Evolutionary conservation across 1,140 invertebrate genomes (phyloP).

Genomic region (Dendroctonus ponderosae): DNA sequence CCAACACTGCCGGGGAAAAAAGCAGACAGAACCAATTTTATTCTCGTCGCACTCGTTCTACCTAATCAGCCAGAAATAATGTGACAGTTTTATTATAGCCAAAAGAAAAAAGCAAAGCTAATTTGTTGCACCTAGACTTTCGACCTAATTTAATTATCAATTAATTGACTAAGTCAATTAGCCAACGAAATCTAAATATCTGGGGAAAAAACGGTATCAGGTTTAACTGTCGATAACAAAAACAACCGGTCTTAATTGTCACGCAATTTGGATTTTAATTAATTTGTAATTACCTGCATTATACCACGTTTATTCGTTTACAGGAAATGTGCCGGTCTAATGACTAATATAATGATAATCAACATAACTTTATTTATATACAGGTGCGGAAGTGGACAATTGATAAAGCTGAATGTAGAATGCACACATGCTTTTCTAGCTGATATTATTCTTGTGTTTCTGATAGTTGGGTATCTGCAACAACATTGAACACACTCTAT

Average conservation of each 20-base stretch:
- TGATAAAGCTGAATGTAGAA: slow-evolving; percentile 14
- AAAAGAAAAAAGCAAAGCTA: no score
- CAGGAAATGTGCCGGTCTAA: slow-evolving; percentile 30
- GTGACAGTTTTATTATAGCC: no score
- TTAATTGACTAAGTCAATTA: background rate
- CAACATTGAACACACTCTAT: no score
- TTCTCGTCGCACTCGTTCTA: no score
- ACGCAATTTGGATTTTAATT: slow-evolving; percentile 27
- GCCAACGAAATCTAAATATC: background rate
- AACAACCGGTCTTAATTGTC: slow-evolving; percentile 17
- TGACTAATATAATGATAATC: slow-evolving; percentile 28
- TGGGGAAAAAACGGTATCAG: background rate
- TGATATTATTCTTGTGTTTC: no score
- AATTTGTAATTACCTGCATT: slow-evolving; percentile 31
- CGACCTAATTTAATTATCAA: slow-evolving; percentile 3
- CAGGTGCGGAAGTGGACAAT: slow-evolving; percentile 23
- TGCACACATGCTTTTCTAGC: background rate
- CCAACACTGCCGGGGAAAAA: no score
- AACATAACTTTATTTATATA: slow-evolving; percentile 26
- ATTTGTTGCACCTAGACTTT: background rate
- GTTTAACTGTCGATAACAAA: slow-evolving; percentile 8
- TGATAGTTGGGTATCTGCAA: no score
- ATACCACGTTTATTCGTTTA: slow-evolving; percentile 29
- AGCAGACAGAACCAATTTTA: no score
- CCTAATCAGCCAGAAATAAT: no score